Percentiles rank a stretch among this genome's conserved stretches.
Evolutionary conservation across 2,113 vertebrate species (phyloP).

Genomic region (Indicator indicator): DNA sequence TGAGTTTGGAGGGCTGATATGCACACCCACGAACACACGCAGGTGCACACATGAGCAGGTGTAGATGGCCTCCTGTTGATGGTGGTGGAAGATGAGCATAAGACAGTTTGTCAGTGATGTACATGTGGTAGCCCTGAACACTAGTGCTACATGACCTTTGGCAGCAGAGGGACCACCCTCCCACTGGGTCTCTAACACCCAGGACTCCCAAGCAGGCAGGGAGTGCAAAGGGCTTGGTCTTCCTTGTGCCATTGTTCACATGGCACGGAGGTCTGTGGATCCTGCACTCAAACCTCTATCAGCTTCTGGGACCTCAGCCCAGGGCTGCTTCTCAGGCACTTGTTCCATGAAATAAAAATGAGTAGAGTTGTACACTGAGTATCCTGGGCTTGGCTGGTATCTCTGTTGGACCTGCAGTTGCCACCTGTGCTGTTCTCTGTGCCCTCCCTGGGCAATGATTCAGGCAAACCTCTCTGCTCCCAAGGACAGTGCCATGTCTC

Average conservation of each 20-base stretch:
- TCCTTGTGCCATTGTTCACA: background rate
- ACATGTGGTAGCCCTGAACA: rapidly evolving
- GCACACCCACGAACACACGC: too few species aligned
- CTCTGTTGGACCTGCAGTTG: background rate
- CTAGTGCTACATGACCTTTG: background rate
- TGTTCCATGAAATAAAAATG: background rate
- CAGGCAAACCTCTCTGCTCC: background rate
- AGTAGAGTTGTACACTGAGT: rapidly evolving
- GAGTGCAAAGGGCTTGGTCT: background rate
- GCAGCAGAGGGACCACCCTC: background rate
- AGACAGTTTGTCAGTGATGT: rapidly evolving
- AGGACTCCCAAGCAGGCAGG: rapidly evolving
- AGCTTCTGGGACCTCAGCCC: background rate
- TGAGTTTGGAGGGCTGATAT: background rate
- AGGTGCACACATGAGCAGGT: rapidly evolving
- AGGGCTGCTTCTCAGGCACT: background rate
- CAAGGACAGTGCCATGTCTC: rapidly evolving
- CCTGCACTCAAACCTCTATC: background rate
- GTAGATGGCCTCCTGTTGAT: background rate
- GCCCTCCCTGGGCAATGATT: background rate
- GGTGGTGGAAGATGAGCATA: background rate
- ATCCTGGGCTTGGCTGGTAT: background rate
- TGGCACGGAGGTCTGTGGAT: background rate
- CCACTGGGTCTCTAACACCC: background rate
- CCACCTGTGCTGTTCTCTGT: background rate